These are phyloP conservation scores for Caracal caracal DNA, from an alignment of 2,113 vertebrate genomes.

Conservation along the genomic window DNA sequence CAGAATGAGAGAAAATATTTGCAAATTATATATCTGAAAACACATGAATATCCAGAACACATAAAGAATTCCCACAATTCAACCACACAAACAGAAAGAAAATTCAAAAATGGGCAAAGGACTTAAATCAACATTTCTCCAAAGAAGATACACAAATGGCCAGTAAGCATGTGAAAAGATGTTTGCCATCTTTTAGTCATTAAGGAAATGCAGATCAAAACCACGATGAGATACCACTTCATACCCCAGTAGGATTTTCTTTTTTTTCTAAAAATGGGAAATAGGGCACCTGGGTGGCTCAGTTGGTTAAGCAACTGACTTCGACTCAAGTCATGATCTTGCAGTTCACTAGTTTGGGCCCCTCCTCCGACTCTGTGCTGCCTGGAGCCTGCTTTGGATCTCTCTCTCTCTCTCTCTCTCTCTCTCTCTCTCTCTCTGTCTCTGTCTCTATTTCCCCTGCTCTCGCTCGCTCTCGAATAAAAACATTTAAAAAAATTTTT, in stretches of 20 bases:
- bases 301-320: too few relatives aligned
- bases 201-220: background rate
- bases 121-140: background rate
- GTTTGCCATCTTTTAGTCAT: background rate
- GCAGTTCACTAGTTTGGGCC: too few relatives aligned
- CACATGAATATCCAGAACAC: background rate
- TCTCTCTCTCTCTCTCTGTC: too few relatives aligned
- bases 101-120: background rate
- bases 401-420: too few relatives aligned
- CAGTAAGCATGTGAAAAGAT: background rate
- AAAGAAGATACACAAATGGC: background rate
- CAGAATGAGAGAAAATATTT: background rate
- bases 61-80: background rate
- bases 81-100: background rate
- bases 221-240: background rate
- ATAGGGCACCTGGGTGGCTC: background rate
- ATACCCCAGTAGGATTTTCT: background rate
- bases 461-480: too few relatives aligned
- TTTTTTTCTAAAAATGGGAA: background rate
- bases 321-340: too few relatives aligned
- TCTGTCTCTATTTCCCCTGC: too few relatives aligned
- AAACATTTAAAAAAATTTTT: too few relatives aligned
- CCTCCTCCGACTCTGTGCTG: too few relatives aligned
- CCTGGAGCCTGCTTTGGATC: too few relatives aligned
- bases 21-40: background rate